Percentiles rank a stretch among this genome's conserved stretches.
Evolutionary conservation across 2,113 vertebrate genomes (phyloP).

Genomic region (Ceyx cyanopectus): DNA sequence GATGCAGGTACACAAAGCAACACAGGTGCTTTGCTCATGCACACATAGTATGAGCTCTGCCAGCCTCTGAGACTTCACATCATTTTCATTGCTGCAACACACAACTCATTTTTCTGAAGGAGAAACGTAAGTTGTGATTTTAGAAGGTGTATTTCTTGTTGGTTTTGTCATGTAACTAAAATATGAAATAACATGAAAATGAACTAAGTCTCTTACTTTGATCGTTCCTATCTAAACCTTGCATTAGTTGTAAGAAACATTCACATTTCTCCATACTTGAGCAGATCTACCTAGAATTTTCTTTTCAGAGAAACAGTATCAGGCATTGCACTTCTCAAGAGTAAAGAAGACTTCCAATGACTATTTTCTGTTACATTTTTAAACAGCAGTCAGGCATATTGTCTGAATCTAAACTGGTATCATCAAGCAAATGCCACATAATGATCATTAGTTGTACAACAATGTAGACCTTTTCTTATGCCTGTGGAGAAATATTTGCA

Average conservation of each 20-base stretch:
- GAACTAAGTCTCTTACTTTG: not conserved
- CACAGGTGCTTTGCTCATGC: conserved; percentile 61
- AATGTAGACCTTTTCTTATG: not conserved
- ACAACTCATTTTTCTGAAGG: conserved; percentile 53
- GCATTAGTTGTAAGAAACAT: not conserved
- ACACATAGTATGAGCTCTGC: conserved; percentile 30
- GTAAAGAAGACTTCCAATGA: not conserved
- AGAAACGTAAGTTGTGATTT: conserved; percentile 77
- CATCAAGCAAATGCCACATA: not conserved
- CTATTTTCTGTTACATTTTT: not conserved
- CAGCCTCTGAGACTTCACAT: conserved; percentile 46
- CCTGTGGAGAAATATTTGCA: not conserved
- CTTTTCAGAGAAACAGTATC: not conserved
- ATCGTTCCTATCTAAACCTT: not conserved
- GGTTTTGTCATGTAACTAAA: not conserved
- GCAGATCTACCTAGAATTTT: not conserved
- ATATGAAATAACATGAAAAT: not conserved
- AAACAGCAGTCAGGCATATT: not conserved
- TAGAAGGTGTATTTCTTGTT: not conserved
- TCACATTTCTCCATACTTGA: not conserved
- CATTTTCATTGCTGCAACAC: conserved; percentile 38
- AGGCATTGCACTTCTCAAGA: not conserved
- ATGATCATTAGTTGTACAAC: not conserved
- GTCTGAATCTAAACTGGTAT: not conserved
- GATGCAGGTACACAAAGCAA: conserved; percentile 66